phyloP scores from a whole-genome alignment of 1,140 invertebrate species.

The Hypothenemus hampei region DNA sequence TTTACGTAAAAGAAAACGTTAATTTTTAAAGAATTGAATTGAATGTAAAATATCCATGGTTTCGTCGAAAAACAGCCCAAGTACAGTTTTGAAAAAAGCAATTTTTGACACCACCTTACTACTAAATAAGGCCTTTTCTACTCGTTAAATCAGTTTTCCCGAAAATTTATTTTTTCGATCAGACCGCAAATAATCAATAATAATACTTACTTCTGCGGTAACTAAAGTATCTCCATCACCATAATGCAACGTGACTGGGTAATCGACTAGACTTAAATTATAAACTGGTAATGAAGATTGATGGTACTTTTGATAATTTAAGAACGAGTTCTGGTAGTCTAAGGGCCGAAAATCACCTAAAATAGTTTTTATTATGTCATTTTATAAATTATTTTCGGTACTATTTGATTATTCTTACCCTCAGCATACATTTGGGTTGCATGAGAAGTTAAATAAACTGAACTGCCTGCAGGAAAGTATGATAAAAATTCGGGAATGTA shows the following conservation, averaged over 20 bases:
- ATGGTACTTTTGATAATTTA: slow-evolving; percentile 28
- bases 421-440: slow-evolving; percentile 46
- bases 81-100: no score
- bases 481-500: slow-evolving; percentile 47
- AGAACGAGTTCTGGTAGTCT: slow-evolving; percentile 25
- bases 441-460: slow-evolving; percentile 49
- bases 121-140: no score
- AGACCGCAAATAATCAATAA: no score
- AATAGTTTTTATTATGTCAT: slow-evolving; percentile 3
- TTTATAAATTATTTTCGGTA: slow-evolving; percentile 1
- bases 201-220: slow-evolving; percentile 45
- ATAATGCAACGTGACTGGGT: slow-evolving; percentile 61
- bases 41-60: no score
- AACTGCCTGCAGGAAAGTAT: slow-evolving; percentile 52
- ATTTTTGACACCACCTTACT: no score
- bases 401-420: slow-evolving; percentile 25
- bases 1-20: no score
- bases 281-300: slow-evolving; percentile 52
- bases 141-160: no score
- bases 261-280: slow-evolving; percentile 56
- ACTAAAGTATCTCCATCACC: slow-evolving; percentile 55
- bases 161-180: no score
- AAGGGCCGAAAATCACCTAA: slow-evolving; percentile 30
- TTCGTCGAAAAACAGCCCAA: no score
- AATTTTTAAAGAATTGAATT: no score